phyloP scores from a whole-genome alignment of 1,140 invertebrate species.

The Leptinotarsa lineolata region DNA sequence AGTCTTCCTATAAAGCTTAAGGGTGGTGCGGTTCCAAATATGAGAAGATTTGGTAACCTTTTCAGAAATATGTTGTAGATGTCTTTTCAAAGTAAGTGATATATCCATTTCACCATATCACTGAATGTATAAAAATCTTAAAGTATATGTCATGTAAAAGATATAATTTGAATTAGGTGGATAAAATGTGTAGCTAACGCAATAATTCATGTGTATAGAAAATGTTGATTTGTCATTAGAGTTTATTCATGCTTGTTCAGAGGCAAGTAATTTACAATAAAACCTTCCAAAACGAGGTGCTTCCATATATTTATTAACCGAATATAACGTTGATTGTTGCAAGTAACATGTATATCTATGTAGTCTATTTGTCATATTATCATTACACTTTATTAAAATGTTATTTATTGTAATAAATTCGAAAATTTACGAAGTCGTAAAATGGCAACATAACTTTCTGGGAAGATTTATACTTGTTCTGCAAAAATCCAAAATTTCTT shows the following conservation, averaged over 20 bases:
- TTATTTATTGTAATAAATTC: not conserved
- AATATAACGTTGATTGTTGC: not conserved
- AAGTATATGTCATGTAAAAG: no score
- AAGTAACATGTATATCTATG: constrained; percentile 7
- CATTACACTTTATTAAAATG: not conserved
- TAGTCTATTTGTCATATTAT: constrained; percentile 3
- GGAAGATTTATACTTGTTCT: no score
- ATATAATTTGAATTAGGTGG: constrained; percentile 33
- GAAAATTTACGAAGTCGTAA: not conserved
- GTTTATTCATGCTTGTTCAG: constrained; percentile 18
- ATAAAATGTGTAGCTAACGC: constrained; percentile 55
- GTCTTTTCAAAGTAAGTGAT: no score
- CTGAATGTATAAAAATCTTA: no score
- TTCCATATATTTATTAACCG: constrained; percentile 21
- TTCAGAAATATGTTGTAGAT: no score
- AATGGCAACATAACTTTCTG: no score
- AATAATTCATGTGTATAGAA: constrained; percentile 47
- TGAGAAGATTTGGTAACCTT: no score
- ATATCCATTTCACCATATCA: no score
- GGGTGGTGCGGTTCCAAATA: no score
- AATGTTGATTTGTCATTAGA: constrained; percentile 14
- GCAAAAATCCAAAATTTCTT: no score
- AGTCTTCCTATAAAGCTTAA: no score
- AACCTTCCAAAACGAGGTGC: constrained; percentile 18
- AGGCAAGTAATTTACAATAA: constrained; percentile 11